These are phyloP conservation scores for Blastobasis lacticolella DNA, from an alignment of 2,888 invertebrate genomes.

Conservation along the genomic window DNA sequence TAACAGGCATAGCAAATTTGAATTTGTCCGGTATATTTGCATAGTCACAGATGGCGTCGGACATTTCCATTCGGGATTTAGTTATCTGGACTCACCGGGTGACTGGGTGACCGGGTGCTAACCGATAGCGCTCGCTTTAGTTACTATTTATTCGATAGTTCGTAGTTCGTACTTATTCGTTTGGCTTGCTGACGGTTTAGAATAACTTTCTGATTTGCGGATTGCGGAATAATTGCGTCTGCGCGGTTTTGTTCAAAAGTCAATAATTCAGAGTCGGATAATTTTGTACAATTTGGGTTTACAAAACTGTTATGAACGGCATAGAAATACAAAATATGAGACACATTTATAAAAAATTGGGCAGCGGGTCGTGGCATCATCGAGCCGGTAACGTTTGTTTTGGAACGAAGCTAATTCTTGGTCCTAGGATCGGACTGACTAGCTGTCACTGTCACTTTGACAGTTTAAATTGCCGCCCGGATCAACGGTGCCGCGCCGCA, in stretches of 20 bases:
- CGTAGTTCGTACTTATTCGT: no score
- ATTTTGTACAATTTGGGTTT: conserved; percentile 5
- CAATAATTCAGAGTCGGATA: not conserved
- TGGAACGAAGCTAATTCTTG: no score
- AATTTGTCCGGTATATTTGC: conserved; percentile 18
- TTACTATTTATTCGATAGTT: not conserved
- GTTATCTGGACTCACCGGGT: conserved; percentile 12
- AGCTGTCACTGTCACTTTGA: no score
- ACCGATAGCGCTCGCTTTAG: conserved; percentile 12
- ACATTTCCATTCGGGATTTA: conserved; percentile 18
- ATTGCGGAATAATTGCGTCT: not conserved
- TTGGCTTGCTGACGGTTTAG: not conserved
- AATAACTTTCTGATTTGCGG: not conserved
- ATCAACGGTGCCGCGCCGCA: no score
- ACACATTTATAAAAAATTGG: no score
- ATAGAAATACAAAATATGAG: no score
- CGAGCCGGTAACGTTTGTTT: no score
- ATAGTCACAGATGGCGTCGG: conserved; percentile 18
- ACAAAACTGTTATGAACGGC: no score
- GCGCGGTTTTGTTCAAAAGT: not conserved
- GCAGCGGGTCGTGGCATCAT: no score
- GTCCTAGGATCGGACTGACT: no score
- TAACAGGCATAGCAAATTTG: conserved; percentile 15
- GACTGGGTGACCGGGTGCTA: conserved; percentile 5
- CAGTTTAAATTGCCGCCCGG: no score